phyloP scores from a whole-genome alignment of 2,888 invertebrate genomes.

The Callyntrura guangdongensis region DNA sequence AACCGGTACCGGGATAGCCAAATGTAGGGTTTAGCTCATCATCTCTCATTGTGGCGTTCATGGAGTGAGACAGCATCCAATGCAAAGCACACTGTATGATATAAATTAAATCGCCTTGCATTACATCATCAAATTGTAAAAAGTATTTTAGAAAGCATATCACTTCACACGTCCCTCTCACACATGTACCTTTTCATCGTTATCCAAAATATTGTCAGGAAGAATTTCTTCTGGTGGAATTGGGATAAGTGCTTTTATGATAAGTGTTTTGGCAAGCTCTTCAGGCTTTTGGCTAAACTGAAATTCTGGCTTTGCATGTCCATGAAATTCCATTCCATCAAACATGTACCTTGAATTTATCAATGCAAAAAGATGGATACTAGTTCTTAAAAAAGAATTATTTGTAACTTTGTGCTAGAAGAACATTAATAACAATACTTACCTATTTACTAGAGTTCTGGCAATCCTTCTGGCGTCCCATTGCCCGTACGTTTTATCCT shows the following conservation, averaged over 20 bases:
- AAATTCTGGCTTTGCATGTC: constrained; percentile 72
- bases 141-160: no score
- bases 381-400: background rate
- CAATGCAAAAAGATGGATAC: background rate
- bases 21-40: constrained; percentile 69
- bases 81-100: constrained; percentile 82
- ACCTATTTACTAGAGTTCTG: constrained; percentile 80
- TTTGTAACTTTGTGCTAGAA: background rate
- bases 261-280: constrained; percentile 75
- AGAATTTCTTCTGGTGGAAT: constrained; percentile 75
- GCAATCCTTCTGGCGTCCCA: constrained; percentile 82
- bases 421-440: background rate
- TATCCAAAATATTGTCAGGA: constrained; percentile 81
- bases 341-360: constrained; percentile 81
- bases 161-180: no score
- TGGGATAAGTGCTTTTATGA: constrained; percentile 79
- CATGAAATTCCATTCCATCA: constrained; percentile 80
- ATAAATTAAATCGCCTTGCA: background rate
- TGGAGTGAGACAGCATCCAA: constrained; percentile 83
- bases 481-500: constrained; percentile 76
- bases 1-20: background rate
- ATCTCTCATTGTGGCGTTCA: constrained; percentile 83
- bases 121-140: background rate
- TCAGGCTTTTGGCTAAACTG: constrained; percentile 68
- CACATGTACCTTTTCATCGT: constrained; percentile 82